Evolutionary conservation across 2,113 vertebrate species (phyloP).

Genomic region (Silurus meridionalis): DNA sequence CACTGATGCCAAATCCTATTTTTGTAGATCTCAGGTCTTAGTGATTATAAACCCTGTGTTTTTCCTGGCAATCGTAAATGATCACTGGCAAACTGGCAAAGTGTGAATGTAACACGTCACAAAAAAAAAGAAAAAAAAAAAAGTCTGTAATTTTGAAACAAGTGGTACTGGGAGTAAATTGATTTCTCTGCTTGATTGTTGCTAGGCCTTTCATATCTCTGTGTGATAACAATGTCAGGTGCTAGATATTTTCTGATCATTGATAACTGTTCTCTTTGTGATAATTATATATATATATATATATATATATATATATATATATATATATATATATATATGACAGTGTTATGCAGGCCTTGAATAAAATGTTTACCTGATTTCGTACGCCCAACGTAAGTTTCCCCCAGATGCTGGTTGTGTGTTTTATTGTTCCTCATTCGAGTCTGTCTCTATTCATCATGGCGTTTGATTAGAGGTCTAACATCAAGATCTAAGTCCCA

Average conservation of each 20-base stretch:
- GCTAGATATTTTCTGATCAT: conserved; percentile 39
- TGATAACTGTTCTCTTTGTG: conserved; percentile 23
- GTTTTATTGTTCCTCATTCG: not conserved
- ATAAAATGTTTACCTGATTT: conserved; percentile 50
- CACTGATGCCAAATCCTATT: conserved; percentile 64
- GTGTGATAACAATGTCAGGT: conserved; percentile 42
- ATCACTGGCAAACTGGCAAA: conserved; percentile 33
- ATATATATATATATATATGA: conserved; percentile 8
- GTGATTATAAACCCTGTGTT: conserved; percentile 1
- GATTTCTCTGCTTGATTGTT: conserved; percentile 24
- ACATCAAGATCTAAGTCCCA: not conserved
- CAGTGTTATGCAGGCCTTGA: conserved; percentile 50
- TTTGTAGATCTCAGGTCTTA: conserved; percentile 64
- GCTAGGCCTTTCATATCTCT: conserved; percentile 21
- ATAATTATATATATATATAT: not conserved
- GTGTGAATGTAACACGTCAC: conserved; percentile 42
- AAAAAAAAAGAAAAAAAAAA: not conserved
- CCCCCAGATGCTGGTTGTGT: not conserved
- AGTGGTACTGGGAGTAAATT: not conserved
- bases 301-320: too few relatives aligned
- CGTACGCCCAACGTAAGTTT: not conserved
- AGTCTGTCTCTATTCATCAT: conserved; percentile 1
- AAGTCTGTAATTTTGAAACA: conserved; percentile 9
- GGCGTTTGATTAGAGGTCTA: not conserved
- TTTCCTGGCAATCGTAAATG: not conserved